phyloP scores from a whole-genome alignment of 2,888 invertebrate species.

The Rhynchonema sp. region DNA sequence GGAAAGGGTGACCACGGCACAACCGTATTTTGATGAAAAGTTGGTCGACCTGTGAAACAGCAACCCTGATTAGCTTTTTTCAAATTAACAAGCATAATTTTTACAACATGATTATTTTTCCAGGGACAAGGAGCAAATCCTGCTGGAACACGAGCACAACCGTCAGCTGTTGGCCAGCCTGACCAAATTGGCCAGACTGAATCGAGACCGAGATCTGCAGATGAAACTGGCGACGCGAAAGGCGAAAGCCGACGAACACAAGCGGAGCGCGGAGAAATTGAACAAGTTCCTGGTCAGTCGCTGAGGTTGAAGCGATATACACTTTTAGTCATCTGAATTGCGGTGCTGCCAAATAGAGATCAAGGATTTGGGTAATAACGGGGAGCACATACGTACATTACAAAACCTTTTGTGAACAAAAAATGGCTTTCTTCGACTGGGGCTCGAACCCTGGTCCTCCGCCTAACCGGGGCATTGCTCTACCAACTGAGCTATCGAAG shows the following conservation, averaged over 20 bases:
- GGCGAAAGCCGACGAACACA: neutral
- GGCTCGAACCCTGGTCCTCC: too few relatives aligned
- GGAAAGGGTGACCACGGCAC: neutral
- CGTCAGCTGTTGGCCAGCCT: neutral
- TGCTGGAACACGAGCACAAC: conserved; percentile 1
- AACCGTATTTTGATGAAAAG: conserved; percentile 2
- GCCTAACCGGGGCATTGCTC: too few relatives aligned
- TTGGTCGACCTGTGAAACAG: neutral
- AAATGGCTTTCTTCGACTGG: too few relatives aligned
- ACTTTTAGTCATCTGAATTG: too few relatives aligned
- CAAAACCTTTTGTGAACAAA: too few relatives aligned
- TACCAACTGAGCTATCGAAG: too few relatives aligned
- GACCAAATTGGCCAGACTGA: neutral
- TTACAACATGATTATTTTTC: neutral
- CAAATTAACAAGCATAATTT: neutral
- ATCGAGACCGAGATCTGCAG: neutral
- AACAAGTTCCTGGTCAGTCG: neutral
- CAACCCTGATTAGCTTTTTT: neutral
- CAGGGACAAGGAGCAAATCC: neutral
- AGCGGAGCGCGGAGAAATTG: neutral
- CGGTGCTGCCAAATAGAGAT: too few relatives aligned
- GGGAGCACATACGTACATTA: too few relatives aligned
- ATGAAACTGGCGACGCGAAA: neutral
- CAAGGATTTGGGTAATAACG: neutral
- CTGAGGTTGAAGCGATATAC: too few relatives aligned